Evolutionary conservation across 2,113 vertebrate genomes (phyloP).

Genomic region (Aegithalos caudatus): DNA sequence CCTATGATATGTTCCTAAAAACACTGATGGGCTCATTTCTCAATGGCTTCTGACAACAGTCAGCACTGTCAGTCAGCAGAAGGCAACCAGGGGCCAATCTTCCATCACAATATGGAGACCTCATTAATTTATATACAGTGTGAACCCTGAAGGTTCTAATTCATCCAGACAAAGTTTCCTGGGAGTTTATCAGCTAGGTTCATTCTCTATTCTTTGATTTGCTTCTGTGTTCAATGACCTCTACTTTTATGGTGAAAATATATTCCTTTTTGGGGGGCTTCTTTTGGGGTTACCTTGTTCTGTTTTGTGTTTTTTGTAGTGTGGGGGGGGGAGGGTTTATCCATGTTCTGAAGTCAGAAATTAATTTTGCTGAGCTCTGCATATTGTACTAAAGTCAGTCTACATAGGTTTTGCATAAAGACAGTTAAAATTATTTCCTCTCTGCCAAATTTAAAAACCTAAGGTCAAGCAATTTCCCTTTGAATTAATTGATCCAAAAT

Average conservation of each 20-base stretch:
- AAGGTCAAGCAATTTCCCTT: neutral
- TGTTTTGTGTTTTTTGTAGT: neutral
- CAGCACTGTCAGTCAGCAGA: neutral
- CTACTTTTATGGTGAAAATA: neutral
- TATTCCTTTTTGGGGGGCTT: fast-evolving
- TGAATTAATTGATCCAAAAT: neutral
- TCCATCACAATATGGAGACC: neutral
- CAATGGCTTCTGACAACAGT: neutral
- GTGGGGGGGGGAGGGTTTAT: fast-evolving
- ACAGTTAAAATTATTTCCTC: neutral
- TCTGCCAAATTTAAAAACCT: neutral
- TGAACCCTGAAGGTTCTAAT: neutral
- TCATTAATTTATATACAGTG: neutral
- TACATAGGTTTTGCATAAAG: neutral
- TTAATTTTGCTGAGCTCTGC: neutral
- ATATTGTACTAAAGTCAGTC: neutral
- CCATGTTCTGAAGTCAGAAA: neutral
- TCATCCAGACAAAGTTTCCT: neutral
- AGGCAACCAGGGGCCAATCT: neutral
- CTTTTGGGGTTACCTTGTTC: neutral
- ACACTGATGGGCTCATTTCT: fast-evolving
- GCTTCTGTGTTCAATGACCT: neutral
- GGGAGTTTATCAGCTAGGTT: neutral
- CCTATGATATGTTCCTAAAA: neutral
- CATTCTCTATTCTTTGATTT: neutral